Evolutionary conservation across 2,797 vertebrate species (phyloP), one percentile per base, ranked within the genome.

Genomic region (Girardinus metallicus): DNA sequence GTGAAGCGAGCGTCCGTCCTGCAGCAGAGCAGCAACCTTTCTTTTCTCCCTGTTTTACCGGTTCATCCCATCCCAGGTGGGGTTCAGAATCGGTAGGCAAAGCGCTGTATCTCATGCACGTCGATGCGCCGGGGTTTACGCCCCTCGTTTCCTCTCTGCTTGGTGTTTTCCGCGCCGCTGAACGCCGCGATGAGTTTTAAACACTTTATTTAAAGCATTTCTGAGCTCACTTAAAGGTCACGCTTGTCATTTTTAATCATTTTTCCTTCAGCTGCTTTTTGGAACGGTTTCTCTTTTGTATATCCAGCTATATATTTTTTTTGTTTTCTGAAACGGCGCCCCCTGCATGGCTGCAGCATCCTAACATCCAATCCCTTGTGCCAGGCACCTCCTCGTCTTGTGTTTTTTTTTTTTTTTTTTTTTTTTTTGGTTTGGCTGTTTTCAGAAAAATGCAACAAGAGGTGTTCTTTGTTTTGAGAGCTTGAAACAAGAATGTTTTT

Each of bases 331-430:
- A n/a, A 41, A 83, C 62, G 15, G 49, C 68, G 53, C 71, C 86
- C 82, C 73, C 87, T 64, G 90, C 83, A 88, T 91, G 87, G 90
- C 90, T 81, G 39, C 75, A 80, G 83, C 80, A 68, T 82, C 85
- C 85, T 66, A 84, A 57, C 82, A 80, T 91, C 93, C 93, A 92
- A 90, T 80, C 94, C 92, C 87, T 95, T 95, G 93, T 93, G 95
- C 95, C 95, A 95, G 96, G 95, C 93, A 85, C 91, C 87, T 81
- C 81, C 66, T 80, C 81, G 70, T 80, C 78, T 55, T 55, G 79
- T 82, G 80, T 77, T 49, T 53, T 3, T 1, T 53, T 51, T 51
- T 2, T 8, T 18, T 49, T 44, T 44, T 44, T 0, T 43, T 43
- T 43, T 41, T n/a, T n/a, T n/a, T n/a, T n/a, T n/a, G n/a, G n/a